Base-by-base conservation (phyloP, 2,113 vertebrate genomes). In the Ginglymostoma cirratum region DNA sequence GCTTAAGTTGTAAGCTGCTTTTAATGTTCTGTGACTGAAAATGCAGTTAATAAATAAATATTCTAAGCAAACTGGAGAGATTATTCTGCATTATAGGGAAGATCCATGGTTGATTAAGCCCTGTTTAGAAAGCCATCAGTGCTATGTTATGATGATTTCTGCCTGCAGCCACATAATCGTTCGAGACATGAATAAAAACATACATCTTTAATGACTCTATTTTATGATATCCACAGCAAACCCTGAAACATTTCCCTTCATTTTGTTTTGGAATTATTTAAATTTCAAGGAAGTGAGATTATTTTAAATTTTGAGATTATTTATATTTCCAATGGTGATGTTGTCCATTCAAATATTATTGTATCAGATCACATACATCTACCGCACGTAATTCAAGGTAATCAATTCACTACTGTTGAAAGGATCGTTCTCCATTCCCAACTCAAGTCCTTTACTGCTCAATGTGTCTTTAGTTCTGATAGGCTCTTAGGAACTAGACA, bases 101-200 rank as follows among this genome's bases (percentile, higher is more conserved):
- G 48, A 90, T 90, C 42, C 93, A 48, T 72, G 67, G 38, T 52
- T 95, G 93, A 70, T 70, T 95, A 95, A 70, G 30, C 67, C 42
- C 24, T 23, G 42, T 72, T 95, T 95, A 70, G 24, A n/a, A 95
- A 72, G 42, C 42, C 21, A n/a, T 94, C 90, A 67, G 8, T 94
- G n/a, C 92, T 45, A 21, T 45, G 67, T 76, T 70, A 95, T 34
- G 42, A 76, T 52, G 23, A 72, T 52, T 95, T 76, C 69, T 34
- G 94, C 67, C 69, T 95, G 45, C 42, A 27, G n/a, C 42, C 69
- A 76, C 19, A 72, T 95, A 48, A 95, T 72, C 94, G 34, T 27
- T 95, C 72, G 94, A 95, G 67, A 76, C 69, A 52, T 72, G 94
- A 72, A 95, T 95, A 52, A 95, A 95, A 72, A 72, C 30, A 38